Percentiles rank a stretch among this genome's conserved stretches.
These are phyloP conservation scores for Anaspis maculata DNA, from an alignment of 2,888 invertebrate genomes.

Conservation along the genomic window DNA sequence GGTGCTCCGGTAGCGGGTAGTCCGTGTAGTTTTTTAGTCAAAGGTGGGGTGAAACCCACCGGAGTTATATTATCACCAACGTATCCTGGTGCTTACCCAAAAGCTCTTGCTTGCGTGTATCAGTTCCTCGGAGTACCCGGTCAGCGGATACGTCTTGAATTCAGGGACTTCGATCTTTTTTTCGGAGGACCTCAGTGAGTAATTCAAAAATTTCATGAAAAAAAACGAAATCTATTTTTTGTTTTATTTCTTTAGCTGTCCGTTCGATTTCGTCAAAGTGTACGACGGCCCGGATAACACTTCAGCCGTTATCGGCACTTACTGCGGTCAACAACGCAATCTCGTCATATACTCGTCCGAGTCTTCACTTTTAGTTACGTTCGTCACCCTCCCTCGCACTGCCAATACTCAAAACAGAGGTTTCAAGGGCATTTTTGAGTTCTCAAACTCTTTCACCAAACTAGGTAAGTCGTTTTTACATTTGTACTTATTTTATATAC, in stretches of 20 bases:
- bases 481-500: not conserved
- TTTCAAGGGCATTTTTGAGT: slow-evolving; percentile 97
- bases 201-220: not conserved
- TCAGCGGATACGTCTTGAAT: slow-evolving; percentile 89
- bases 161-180: slow-evolving; percentile 97
- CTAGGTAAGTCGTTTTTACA: slow-evolving; percentile 69
- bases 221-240: no score
- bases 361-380: slow-evolving; percentile 82
- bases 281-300: slow-evolving; percentile 89
- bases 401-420: slow-evolving; percentile 96
- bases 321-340: slow-evolving; percentile 95
- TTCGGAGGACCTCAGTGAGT: slow-evolving; percentile 97
- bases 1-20: slow-evolving; percentile 81
- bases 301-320: slow-evolving; percentile 88
- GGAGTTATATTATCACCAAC: slow-evolving; percentile 93
- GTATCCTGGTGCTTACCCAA: slow-evolving; percentile 98
- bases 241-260: slow-evolving; percentile 71
- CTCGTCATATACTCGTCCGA: slow-evolving; percentile 92
- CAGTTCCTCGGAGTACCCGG: slow-evolving; percentile 84
- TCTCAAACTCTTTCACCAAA: slow-evolving; percentile 97
- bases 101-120: slow-evolving; percentile 88
- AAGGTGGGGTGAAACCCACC: slow-evolving; percentile 60
- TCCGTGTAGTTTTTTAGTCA: slow-evolving; percentile 82
- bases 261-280: slow-evolving; percentile 95
- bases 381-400: slow-evolving; percentile 83